Percentiles rank a stretch among this genome's conserved stretches.
phyloP scores from a whole-genome alignment of 2,888 invertebrate genomes.

The Leucophenga montana region DNA sequence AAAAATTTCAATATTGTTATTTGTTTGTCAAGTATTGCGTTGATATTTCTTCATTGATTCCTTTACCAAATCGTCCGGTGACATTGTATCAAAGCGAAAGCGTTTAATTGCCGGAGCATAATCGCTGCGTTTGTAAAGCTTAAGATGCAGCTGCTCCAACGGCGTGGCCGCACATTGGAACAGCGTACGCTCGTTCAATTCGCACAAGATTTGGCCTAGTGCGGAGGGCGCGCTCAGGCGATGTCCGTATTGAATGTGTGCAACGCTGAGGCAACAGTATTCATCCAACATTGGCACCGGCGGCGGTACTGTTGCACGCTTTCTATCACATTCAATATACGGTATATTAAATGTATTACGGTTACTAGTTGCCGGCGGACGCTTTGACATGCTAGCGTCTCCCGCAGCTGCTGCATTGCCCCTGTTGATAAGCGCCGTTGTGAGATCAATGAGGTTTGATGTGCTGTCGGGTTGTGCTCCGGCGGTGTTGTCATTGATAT shows the following conservation, averaged over 20 bases:
- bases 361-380: neutral
- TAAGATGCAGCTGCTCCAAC: conserved; percentile 43
- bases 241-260: conserved; percentile 8
- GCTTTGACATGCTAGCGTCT: conserved; percentile 2
- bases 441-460: conserved; percentile 58
- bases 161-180: conserved; percentile 41
- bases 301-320: conserved; percentile 10
- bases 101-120: conserved; percentile 57
- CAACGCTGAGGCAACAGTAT: conserved; percentile 42
- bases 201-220: conserved; percentile 38
- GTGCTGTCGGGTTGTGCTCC: conserved; percentile 27
- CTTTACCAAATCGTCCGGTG: conserved; percentile 68
- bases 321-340: conserved; percentile 56
- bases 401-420: conserved; percentile 47
- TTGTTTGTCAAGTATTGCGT: conserved; percentile 50
- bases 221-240: conserved; percentile 45
- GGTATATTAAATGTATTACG: conserved; percentile 47
- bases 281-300: conserved; percentile 42
- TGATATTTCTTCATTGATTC: conserved; percentile 57
- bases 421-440: conserved; percentile 55
- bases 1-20: no score
- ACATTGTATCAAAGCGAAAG: conserved; percentile 65
- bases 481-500: conserved; percentile 37
- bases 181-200: neutral
- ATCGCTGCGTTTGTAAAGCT: conserved; percentile 41